Evolutionary conservation across 2,797 vertebrate genomes (phyloP), one percentile per base, ranked within the genome.

Genomic region (Choloepus didactylus): DNA sequence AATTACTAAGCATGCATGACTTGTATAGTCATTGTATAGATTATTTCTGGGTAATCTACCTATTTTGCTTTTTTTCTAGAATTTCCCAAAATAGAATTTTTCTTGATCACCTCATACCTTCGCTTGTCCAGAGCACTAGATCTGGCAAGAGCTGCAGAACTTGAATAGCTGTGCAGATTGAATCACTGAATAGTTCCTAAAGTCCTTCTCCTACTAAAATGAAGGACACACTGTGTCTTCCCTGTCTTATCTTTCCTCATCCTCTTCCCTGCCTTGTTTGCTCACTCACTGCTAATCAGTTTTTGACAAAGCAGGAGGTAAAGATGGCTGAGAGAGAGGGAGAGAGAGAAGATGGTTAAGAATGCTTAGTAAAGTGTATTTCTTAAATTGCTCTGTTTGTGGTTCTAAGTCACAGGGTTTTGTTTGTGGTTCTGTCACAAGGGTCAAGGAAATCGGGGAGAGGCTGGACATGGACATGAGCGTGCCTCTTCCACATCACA

Each of bases 221-320:
- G 23, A 84, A 70, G 59, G 46, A 31, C 75, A 62, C 6, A 23
- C 67, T 69, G 0, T 76, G 70, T 80, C 29, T 92, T 92, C 35
- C n/a, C n/a, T 73, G 15, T 54, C n/a, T 84, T 85, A 72, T 69
- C 35, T 87, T 91, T 92, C 38, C 38, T 46, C 16, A 29, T 76
- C 9, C 9, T 67, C 51, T 92, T 90, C 70, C 46, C 60, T 88
- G 54, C 29, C 9, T 93, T 91, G 15, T 62, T 91, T 96, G 95
- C 23, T 38, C 35, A 69, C 6, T 3, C 69, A 60, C 18, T 66
- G 29, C 54, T 46, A 84, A 69, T 85, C 54, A 66, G 6, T 94
- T 95, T 95, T 87, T 93, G 70, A 80, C 62, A 89, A 66, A 44
- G 79, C 59, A 83, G 84, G 75, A 89, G 80, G 46, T 56, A 89